Conservation (phyloP, 2,113 vertebrate species). For the Helogale parvula region DNA sequence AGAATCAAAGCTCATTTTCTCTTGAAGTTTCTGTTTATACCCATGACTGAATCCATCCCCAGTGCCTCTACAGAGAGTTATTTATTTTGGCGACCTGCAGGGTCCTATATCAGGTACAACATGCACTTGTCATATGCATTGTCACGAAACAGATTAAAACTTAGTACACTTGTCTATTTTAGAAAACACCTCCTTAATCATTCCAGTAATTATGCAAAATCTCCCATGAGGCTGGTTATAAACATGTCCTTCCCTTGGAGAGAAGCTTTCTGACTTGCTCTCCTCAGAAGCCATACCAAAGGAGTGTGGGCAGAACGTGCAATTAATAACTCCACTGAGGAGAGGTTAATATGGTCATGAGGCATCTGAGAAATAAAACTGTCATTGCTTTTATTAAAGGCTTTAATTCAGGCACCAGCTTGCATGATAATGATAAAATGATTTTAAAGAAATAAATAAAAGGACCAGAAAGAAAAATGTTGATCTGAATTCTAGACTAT, state of each 20-base stretch:
- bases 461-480: background rate
- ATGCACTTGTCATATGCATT: background rate
- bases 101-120: conserved; percentile 10
- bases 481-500: background rate
- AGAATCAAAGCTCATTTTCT: conserved; percentile 63
- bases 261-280: conserved; percentile 13
- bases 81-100: conserved; percentile 37
- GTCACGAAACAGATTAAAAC: conserved; percentile 42
- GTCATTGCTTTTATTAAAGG: conserved; percentile 57
- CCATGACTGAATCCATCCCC: background rate
- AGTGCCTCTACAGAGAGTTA: background rate
- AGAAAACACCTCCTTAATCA: conserved; percentile 57
- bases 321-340: conserved; percentile 24
- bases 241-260: background rate
- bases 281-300: conserved; percentile 38
- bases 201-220: background rate
- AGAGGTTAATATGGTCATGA: conserved; percentile 46
- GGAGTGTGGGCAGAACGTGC: background rate
- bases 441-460: background rate
- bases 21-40: conserved; percentile 59
- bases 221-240: background rate
- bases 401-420: background rate
- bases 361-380: conserved; percentile 48
- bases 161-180: conserved; percentile 50
- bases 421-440: conserved; percentile 15